These are phyloP conservation scores for Lasioglossum calceatum DNA, from an alignment of 2,888 invertebrate species.

Conservation along the genomic window DNA sequence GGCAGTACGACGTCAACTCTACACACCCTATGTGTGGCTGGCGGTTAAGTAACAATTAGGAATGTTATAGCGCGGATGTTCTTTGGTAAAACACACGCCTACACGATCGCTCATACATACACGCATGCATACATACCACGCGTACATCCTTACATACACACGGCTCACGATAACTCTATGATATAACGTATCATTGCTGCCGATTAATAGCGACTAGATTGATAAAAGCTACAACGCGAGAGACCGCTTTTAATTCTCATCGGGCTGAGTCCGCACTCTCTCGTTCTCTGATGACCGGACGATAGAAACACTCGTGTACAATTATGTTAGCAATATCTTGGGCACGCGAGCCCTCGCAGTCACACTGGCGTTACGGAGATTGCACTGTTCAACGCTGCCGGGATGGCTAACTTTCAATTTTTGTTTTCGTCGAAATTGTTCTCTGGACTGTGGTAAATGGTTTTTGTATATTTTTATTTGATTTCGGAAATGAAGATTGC, in stretches of 20 bases:
- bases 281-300: constrained; percentile 19
- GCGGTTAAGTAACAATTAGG: constrained; percentile 74
- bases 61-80: constrained; percentile 70
- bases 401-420: neutral
- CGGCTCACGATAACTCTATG: constrained; percentile 68
- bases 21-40: constrained; percentile 50
- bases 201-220: constrained; percentile 79
- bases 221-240: constrained; percentile 72
- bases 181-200: constrained; percentile 65
- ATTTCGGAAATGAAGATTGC: too few relatives aligned
- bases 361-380: constrained; percentile 4
- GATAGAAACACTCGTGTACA: constrained; percentile 58
- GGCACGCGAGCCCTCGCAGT: constrained; percentile 11
- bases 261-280: constrained; percentile 28
- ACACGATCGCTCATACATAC: constrained; percentile 13
- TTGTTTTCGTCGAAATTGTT: neutral
- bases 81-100: constrained; percentile 67
- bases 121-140: neutral
- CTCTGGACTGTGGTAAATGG: neutral
- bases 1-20: constrained; percentile 38
- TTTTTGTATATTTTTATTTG: too few relatives aligned
- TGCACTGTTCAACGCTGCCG: constrained; percentile 6
- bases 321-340: constrained; percentile 31
- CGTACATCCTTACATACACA: constrained; percentile 40
- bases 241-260: constrained; percentile 43